Evolutionary conservation across 2,113 vertebrate genomes (phyloP), one percentile per base, ranked within the genome.

Genomic region (Sebastes schlegelii): DNA sequence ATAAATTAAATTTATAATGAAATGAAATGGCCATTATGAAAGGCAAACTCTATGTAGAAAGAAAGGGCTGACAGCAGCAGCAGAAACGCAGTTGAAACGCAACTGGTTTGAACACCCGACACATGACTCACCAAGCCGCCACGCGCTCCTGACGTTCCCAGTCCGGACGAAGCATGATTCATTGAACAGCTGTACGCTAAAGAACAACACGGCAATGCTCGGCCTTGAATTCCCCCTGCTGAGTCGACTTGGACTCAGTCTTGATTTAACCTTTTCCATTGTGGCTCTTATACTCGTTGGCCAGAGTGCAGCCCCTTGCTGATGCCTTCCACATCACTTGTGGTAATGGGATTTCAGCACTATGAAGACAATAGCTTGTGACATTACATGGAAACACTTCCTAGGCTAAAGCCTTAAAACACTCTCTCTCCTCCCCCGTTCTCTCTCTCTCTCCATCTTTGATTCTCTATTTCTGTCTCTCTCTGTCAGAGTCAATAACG

Each of bases 361-460:
- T 52, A 40, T 80, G 81, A 90, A 85, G 86, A 85, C 74, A 65
- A 92, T 87, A 57, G 54, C 79, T 92, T 85, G 54, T 92, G 91
- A 89, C 89, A 87, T 74, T 76, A 93, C 91, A 91, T 76, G 83
- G 80, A 88, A 91, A 92, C 69, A 81, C 90, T 92, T 90, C 86
- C 79, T 85, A 66, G 61, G 46, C 72, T 52, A 72, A 81, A 71
- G 83, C 74, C 58, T 83, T 9, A 52, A 83, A 87, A 85, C 67
- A 21, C 55, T 60, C 82, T 74, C 49, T 60, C 49, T 74, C 16
- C 62, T 12, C 40, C 17, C n/a, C 63, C 67, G 0, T 34, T 60
- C 72, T 34, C 77, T 74, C 69, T 65, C 49, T 78, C 76, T 83
- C 79, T 45, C 61, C 12, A 42, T 67, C 80, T 90, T 75, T 86